Evolutionary conservation across 2,888 invertebrate genomes (phyloP), one percentile per base, ranked within the genome.

Genomic region (Alloscopus bannaensis): DNA sequence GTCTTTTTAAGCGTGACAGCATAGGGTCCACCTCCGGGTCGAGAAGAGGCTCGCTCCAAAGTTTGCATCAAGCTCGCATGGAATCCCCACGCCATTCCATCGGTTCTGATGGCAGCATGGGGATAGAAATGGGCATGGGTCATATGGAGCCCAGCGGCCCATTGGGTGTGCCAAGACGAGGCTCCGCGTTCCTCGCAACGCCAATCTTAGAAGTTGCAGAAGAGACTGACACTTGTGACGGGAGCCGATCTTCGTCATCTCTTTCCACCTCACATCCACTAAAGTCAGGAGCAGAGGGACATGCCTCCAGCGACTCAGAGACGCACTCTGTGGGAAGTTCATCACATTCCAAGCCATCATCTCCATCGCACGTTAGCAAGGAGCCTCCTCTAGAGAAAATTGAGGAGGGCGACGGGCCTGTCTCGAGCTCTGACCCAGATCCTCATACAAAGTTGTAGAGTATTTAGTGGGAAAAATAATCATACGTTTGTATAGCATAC

Each of bases 1-100:
- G 95, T 89, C 91, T 95, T 83, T 95, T 95, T 90, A 92, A 95
- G 87, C 92, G 94, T 87, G 95, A 95, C 88, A 95, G 95, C 88
- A 91, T 92, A 85, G 91, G 93, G 86, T 94, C 94, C 0, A 92
- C 92, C 69, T 92, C 92, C 86, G 91, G 88, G 55, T 87, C 84
- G 16, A 62, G 86, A 69, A 64, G 85, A 66, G 85, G 85, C 3
- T 86, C 86, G 20, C 66, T 84, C 6, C 84, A 83, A 45, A 84
- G 84, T 64, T 77, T 86, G 47, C 82, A 82, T 31, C 81, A 82
- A 40, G 60, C 22, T 45, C 69, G 85, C 36, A 66, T 83, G 65
- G 85, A 85, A 20, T 86, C 86, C 2, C 86, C 86, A 24, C 66
- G 86, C 68, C 84, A 84, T 82, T 85, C 85, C n/a, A 84, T 86